Base-by-base conservation (phyloP, 2,888 invertebrate genomes). In the Timema podura region DNA sequence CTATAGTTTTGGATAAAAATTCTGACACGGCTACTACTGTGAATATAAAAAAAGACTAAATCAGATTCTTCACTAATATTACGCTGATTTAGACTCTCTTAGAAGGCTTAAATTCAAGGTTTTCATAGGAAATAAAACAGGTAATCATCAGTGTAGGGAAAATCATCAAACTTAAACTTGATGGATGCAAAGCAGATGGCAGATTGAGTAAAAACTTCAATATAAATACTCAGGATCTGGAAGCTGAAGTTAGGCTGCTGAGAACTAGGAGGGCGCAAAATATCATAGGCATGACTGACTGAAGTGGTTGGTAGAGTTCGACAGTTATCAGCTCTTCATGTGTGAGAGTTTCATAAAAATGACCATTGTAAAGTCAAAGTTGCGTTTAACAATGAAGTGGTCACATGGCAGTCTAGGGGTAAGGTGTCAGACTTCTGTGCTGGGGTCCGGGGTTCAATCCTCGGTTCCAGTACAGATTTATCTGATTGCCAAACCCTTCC, bases 11-110 rank as follows among this genome's bases (percentile, higher is more conserved):
- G 13, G 54, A 13, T 5, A 2, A 54, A 54, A 54, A 54, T 54
- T n/a, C 54, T 54, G 54, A 11, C 7, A 54, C 54, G 16, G 54
- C 54, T 54, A 16, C 54, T 54, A 7, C 54, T 11, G 16, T 54
- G 11, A 3, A 13, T 8, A 54, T 7, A 8, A 54, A 54, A 16
- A 54, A 54, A 54, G 54, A 54, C n/a, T 1, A 54, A 54, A 8
- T 54, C n/a, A 54, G 16, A 6, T 54, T 54, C 5, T 54, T 7
- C 6, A 54, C 6, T 30, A 30, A 8, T 54, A 54, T 2, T 54
- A 54, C 8, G 5, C 54, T 11, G n/a, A 15, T 54, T 54, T 54
- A 54, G 54, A 54, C 54, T 54, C 54, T 54, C 54, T 54, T 54
- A 54, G n/a, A 54, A 54, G 6, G 54, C 6, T 54, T 54, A 10